These are phyloP conservation scores for Paralvinella palmiformis DNA, from an alignment of 1,140 invertebrate genomes.

Conservation along the genomic window DNA sequence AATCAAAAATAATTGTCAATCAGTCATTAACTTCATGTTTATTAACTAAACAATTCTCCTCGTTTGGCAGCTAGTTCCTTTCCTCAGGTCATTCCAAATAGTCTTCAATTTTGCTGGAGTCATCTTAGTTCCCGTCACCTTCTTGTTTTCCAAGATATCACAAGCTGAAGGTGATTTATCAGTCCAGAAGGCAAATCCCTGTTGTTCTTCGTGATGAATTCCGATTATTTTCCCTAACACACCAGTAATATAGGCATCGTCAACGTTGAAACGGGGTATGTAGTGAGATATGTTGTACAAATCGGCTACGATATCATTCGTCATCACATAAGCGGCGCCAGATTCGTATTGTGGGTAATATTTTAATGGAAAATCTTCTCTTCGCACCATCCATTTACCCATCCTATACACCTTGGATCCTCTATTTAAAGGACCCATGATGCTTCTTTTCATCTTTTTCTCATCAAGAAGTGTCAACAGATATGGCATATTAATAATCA, in stretches of 20 bases:
- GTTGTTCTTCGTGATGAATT: not conserved
- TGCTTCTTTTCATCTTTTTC: not conserved
- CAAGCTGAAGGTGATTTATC: not conserved
- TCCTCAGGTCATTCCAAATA: conserved; percentile 8
- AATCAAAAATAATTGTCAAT: too few species aligned
- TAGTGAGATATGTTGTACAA: conserved; percentile 28
- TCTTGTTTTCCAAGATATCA: conserved; percentile 8
- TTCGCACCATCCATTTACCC: conserved; percentile 36
- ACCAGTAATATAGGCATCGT: conserved; percentile 53
- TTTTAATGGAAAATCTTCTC: conserved; percentile 29
- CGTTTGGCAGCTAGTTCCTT: too few species aligned
- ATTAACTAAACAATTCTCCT: too few species aligned
- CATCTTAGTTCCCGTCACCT: conserved; percentile 12
- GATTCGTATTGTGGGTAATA: conserved; percentile 34
- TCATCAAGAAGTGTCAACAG: conserved; percentile 38
- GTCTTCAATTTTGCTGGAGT: not conserved
- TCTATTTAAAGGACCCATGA: conserved; percentile 14
- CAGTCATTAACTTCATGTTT: too few species aligned
- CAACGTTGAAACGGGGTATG: conserved; percentile 39
- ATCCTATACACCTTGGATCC: conserved; percentile 12
- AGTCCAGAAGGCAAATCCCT: conserved; percentile 20
- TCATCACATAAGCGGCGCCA: conserved; percentile 40
- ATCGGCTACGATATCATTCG: conserved; percentile 22
- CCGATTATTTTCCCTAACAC: conserved; percentile 29
- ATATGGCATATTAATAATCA: conserved; percentile 63